A percentile compares a stretch with the other conserved stretches of the same genome.
Conservation (phyloP, 2,113 vertebrate genomes). For the Apeltes quadracus region DNA sequence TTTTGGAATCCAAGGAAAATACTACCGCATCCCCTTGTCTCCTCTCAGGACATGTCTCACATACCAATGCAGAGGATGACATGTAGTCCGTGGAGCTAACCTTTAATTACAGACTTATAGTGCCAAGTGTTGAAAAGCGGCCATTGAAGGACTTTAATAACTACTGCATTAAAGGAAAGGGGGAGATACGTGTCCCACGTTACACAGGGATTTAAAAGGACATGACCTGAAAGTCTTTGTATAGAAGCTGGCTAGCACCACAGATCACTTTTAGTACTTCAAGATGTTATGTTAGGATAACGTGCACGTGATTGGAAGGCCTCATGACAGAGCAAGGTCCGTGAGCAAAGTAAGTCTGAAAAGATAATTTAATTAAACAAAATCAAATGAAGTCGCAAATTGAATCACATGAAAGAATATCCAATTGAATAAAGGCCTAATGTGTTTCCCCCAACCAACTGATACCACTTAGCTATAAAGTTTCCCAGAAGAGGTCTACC, state of each 20-base stretch:
- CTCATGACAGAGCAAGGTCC: no score
- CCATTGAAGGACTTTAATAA: slow-evolving; percentile 31
- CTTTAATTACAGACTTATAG: slow-evolving; percentile 55
- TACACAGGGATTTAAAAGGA: not conserved
- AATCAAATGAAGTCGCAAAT: no score
- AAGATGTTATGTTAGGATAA: slow-evolving; percentile 9
- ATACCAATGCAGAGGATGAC: slow-evolving; percentile 6
- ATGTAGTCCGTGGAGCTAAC: slow-evolving; percentile 20
- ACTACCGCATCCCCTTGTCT: not conserved
- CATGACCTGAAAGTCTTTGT: slow-evolving; percentile 7
- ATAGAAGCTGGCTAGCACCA: not conserved
- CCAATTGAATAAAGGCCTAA: no score
- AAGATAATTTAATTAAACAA: no score
- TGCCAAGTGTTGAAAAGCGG: slow-evolving; percentile 56
- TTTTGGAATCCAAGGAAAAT: not conserved
- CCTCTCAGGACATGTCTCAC: not conserved
- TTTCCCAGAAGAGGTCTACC: no score
- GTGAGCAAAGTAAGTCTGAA: no score
- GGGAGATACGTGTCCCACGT: slow-evolving; percentile 5
- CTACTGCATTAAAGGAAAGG: slow-evolving; percentile 28
- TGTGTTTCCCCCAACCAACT: no score
- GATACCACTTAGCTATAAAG: no score
- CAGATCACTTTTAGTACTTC: not conserved
- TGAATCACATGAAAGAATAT: no score
- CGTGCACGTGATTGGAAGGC: no score